Evolutionary conservation across 2,113 vertebrate species (phyloP), one percentile per base, ranked within the genome.

Genomic region (Furnarius figulus): DNA sequence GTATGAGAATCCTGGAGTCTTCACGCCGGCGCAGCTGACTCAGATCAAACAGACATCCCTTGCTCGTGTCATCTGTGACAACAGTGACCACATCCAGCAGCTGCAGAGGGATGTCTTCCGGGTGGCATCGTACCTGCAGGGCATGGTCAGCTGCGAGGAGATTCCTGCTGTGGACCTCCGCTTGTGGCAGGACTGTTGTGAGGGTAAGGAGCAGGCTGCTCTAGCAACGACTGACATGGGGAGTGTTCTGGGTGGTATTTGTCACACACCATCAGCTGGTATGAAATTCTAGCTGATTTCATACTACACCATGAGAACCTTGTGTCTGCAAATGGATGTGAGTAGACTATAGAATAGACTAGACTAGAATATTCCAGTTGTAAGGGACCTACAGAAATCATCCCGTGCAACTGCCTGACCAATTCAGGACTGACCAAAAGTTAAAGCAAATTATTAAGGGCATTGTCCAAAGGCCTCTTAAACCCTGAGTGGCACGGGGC

Each of bases 131-230:
- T 98, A 95, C 86, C 98, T 97, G 0, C 97, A 98, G 80, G 98
- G 97, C 88, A 97, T 97, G 96, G 91, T 95, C 4, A 23, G 81
- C 85, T 98, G 98, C 1, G 95, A 95, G 8, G 97, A 98, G 63
- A 94, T 98, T 10, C 96, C 97, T 2, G 12, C 9, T 0, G 58
- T 98, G 56, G 98, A 98, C 39, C 96, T 98, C 20, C 95, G 96
- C 56, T 30, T 98, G 91, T 98, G 98, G 98, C 94, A 98, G 78
- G 98, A 98, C 68, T 98, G 98, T 10, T 98, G 98, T 23, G 98
- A 98, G 89, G 98, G 98, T 98, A 27, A 71, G 96, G 83, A 37
- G 14, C 14, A 68, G 62, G 40, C 24, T 53, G 77, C 47, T 40
- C 16, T 5, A 14, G 33, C 47, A 21, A 56, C 3, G 1, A 1